Base-by-base conservation (phyloP, 2,888 invertebrate species). In the Orthosia gothica region DNA sequence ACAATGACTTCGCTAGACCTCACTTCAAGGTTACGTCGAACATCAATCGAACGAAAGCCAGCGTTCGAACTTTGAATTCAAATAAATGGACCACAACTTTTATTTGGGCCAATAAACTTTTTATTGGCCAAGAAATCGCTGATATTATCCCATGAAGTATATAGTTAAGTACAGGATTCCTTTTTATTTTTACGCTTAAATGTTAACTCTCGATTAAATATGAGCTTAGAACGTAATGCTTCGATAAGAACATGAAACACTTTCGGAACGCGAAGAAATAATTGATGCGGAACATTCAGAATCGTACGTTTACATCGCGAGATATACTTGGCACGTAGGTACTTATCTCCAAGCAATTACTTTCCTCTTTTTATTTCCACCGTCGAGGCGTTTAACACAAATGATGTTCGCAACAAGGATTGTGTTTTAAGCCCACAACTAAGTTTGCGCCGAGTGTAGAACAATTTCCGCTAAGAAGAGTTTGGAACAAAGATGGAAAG, bases 401-500 rank as follows among this genome's bases (percentile, higher is more conserved):
- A 87, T 87, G 83, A 74, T 86, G 83, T 84, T 86, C 84, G 73
- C 77, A 89, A 90, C 89, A 92, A 75, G 88, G 84, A 89, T 91
- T 90, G 83, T 86, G 88, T 91, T 91, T 92, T 89, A 92, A 91
- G 87, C 79, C 77, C 84, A 81, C 82, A 87, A 89, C 88, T 86
- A 88, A 92, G 89, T 93, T 92, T 88, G 73, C 84, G 81, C 82
- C 83, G 86, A 89, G 82, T 89, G 88, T 82, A 83, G 87, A 81
- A 89, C 89, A 90, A 90, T 91, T 92, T 89, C 84, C 87, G 86
- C 76, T 74, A 54, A 82, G 86, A 89, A 85, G 84, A 87, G 85
- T 87, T 88, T 85, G 83, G 85, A 93, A 92, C 89, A 90, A 91
- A 90, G 91, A 92, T 88, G 89, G 90, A 88, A 89, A 89, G 88